Evolutionary conservation across 2,888 invertebrate species (phyloP).

Genomic region (Timandra comae): DNA sequence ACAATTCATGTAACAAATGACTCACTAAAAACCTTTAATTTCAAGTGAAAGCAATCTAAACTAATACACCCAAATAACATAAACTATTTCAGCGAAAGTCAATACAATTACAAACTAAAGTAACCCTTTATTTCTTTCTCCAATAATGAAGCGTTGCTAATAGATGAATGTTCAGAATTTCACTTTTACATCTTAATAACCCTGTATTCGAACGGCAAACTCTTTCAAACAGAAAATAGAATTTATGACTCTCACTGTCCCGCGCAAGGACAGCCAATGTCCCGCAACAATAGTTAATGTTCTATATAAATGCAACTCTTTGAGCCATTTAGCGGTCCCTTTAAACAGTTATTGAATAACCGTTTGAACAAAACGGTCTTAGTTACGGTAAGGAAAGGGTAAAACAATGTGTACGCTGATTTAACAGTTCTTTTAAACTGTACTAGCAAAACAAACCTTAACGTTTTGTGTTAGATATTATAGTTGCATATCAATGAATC

Average conservation of each 20-base stretch:
- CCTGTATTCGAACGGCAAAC: conserved; percentile 44
- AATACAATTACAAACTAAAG: conserved; percentile 18
- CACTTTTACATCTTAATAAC: conserved; percentile 74
- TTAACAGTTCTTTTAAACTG: conserved; percentile 23
- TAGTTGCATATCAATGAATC: not conserved
- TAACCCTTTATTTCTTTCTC: conserved; percentile 30
- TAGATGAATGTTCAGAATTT: conserved; percentile 50
- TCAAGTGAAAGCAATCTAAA: conserved; percentile 16
- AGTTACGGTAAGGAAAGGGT: conserved; percentile 65
- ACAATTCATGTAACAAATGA: too few species aligned
- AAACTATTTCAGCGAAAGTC: conserved; percentile 59
- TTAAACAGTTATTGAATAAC: conserved; percentile 48
- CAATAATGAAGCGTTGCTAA: conserved; percentile 51
- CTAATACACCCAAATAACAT: conserved; percentile 17
- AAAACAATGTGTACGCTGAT: conserved; percentile 38
- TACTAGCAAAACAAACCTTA: conserved; percentile 16
- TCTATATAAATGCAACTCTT: conserved; percentile 68
- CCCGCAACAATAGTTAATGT: conserved; percentile 42
- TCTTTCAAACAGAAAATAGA: conserved; percentile 47
- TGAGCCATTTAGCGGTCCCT: conserved; percentile 58
- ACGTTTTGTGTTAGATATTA: not conserved
- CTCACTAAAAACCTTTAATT: conserved; percentile 5
- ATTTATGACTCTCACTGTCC: conserved; percentile 59
- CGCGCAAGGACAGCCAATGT: conserved; percentile 38
- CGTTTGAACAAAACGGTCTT: conserved; percentile 51